These are phyloP conservation scores for Sinhomidia bicolor DNA, from an alignment of 2,888 invertebrate species.

Conservation along the genomic window DNA sequence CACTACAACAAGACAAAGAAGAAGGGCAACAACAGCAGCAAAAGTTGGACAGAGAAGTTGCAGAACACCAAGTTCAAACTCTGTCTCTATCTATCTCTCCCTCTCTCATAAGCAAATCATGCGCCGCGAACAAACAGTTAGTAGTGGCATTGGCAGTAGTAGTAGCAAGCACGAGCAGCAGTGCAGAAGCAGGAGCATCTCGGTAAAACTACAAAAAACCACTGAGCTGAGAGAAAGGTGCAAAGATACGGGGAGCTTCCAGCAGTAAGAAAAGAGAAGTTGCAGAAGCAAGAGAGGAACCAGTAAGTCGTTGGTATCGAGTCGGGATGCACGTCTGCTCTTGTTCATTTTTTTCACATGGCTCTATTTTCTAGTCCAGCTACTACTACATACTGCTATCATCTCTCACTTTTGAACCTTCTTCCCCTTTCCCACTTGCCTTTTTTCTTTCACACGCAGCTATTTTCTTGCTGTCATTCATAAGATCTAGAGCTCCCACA, in stretches of 20 bases:
- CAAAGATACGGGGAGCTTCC: not conserved
- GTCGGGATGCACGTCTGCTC: slow-evolving; percentile 42
- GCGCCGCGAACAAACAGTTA: slow-evolving; percentile 33
- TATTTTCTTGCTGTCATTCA: slow-evolving; percentile 62
- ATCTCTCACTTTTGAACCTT: slow-evolving; percentile 5
- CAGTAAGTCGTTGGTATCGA: slow-evolving; percentile 53
- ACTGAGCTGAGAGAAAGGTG: not conserved
- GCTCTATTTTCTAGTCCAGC: slow-evolving; percentile 14
- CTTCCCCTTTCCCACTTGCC: not conserved
- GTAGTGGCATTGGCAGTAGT: too few relatives aligned
- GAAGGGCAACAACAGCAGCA: not conserved
- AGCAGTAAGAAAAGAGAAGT: not conserved
- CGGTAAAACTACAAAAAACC: not conserved
- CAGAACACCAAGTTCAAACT: not conserved
- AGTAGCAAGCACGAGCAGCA: too few relatives aligned
- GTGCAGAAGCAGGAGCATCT: slow-evolving; percentile 24
- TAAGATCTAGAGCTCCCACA: slow-evolving; percentile 26
- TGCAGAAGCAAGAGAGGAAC: not conserved
- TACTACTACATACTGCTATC: not conserved
- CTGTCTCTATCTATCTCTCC: not conserved
- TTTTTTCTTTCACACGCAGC: slow-evolving; percentile 14
- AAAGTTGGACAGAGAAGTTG: not conserved
- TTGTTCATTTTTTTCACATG: not conserved
- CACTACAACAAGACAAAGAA: not conserved
- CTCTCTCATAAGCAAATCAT: slow-evolving; percentile 23